Evolutionary conservation across 2,113 vertebrate species (phyloP), one percentile per base, ranked within the genome.

Genomic region (Aphyosemion australe): DNA sequence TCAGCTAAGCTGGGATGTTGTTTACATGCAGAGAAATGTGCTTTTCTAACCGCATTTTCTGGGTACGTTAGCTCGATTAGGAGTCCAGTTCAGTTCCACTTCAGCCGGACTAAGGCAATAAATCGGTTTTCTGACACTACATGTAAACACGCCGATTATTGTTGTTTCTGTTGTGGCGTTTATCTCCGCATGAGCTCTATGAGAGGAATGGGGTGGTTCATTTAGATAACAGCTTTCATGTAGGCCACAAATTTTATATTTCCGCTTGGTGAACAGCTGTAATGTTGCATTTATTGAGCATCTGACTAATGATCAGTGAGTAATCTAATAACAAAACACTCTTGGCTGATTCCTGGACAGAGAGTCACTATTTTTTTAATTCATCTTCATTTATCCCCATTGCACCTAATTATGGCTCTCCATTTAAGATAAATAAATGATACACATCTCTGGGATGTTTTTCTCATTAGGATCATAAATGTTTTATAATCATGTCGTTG

Each of bases 231-330:
- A 31, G 57, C 26, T 4, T 57, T 81, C 58, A 75, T 70, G 48
- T 46, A 72, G 69, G 64, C 74, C 61, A 69, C 69, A 66, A 76
- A 80, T 69, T 63, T 14, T 74, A 59, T 55, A 72, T 78, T 62
- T 70, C 72, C 13, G 62, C 53, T 32, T 8, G 51, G 59, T 18
- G 72, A 57, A 70, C 60, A 68, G 49, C 41, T 46, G 32, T 53
- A 45, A 34, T 53, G 56, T 39, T 56, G 32, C 73, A 62, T 59
- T 45, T 52, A 51, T 43, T 58, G 18, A 31, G 46, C 1, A 1
- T 19, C n/a, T 34, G 50, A 45, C 8, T 59, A 20, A 64, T 67
- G 31, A 61, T 69, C n/a, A 49, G 12, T 43, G 31, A 58, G 60
- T 51, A 48, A 71, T 45, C 15, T 37, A 43, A 8, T 39, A 6